Evolutionary conservation across 2,888 invertebrate genomes (phyloP).

Genomic region (Tipula helvola): DNA sequence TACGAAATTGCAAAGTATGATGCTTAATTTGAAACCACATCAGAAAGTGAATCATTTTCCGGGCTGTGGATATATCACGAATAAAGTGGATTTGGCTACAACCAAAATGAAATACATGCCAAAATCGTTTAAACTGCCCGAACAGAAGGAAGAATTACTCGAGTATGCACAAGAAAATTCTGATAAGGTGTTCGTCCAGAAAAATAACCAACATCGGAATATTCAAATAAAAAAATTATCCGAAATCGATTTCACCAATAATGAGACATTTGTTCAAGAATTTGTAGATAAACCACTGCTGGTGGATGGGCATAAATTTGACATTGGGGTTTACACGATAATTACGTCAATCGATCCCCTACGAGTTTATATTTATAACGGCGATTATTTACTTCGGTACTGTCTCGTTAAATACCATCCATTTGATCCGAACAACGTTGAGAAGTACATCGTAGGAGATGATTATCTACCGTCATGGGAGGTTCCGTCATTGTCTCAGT

Average conservation of each 20-base stretch:
- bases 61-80: constrained; percentile 84
- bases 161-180: constrained; percentile 54
- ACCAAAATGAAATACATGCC: constrained; percentile 70
- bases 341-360: constrained; percentile 86
- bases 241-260: constrained; percentile 55
- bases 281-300: constrained; percentile 79
- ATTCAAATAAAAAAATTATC: constrained; percentile 60
- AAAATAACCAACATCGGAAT: constrained; percentile 83
- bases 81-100: constrained; percentile 81
- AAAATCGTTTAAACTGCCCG: constrained; percentile 75
- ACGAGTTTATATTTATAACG: constrained; percentile 76
- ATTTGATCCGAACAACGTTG: constrained; percentile 62
- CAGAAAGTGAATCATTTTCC: constrained; percentile 91
- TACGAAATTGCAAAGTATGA: constrained; percentile 24
- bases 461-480: constrained; percentile 93
- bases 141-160: constrained; percentile 55
- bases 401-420: constrained; percentile 84
- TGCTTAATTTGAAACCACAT: constrained; percentile 50
- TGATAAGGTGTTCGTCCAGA: constrained; percentile 71
- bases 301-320: constrained; percentile 90
- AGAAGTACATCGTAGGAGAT: constrained; percentile 90
- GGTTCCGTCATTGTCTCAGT: constrained; percentile 61
- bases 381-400: constrained; percentile 82
- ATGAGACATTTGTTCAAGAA: constrained; percentile 80
- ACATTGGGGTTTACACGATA: constrained; percentile 88